Conservation (phyloP, 2,113 vertebrate genomes). For the Aspidoscelis tigris region DNA sequence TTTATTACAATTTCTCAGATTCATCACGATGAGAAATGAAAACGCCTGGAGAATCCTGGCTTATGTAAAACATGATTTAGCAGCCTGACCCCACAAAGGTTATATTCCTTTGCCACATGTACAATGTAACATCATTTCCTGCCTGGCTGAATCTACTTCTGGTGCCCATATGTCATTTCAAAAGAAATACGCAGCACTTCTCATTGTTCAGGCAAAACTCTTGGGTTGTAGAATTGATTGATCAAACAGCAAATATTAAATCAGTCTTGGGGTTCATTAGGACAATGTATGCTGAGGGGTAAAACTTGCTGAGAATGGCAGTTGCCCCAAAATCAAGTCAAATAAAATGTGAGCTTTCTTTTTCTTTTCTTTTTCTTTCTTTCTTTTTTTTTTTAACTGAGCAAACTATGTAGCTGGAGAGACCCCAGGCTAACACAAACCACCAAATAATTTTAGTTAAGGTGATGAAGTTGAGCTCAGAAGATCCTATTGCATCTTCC, state of each 20-base stretch:
- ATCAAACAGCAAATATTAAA: slow-evolving; percentile 7
- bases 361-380: background rate
- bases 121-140: background rate
- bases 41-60: background rate
- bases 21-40: background rate
- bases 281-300: background rate
- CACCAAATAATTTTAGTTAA: too few species aligned
- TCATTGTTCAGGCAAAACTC: background rate
- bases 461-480: too few species aligned
- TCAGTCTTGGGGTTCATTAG: background rate
- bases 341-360: background rate
- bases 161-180: slow-evolving; percentile 19
- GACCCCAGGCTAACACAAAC: too few species aligned
- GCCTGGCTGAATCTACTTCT: slow-evolving; percentile 28
- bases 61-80: background rate
- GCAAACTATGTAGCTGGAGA: too few species aligned
- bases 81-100: background rate
- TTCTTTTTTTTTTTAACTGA: background rate
- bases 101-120: background rate
- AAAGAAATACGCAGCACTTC: background rate
- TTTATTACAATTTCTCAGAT: background rate
- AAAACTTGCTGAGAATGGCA: background rate
- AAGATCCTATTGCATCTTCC: too few species aligned
- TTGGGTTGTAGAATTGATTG: background rate
- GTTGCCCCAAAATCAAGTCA: background rate